A percentile compares a stretch with the other conserved stretches of the same genome.
phyloP scores from a whole-genome alignment of 1,140 invertebrate species.

The Armadillidium nasatum region DNA sequence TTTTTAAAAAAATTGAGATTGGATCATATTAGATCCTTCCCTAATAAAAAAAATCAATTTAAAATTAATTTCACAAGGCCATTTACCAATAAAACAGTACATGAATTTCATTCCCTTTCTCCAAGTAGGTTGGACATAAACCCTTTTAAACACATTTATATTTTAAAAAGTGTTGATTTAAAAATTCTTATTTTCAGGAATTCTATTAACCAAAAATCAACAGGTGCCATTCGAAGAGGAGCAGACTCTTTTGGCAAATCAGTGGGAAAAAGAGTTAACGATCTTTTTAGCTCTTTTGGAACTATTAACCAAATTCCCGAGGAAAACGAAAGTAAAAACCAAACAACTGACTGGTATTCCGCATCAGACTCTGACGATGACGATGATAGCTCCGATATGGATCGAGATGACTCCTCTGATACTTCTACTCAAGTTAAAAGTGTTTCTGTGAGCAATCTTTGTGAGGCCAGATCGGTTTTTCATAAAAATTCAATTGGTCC shows the following conservation, averaged over 20 bases:
- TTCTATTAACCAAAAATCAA: background rate
- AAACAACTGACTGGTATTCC: background rate
- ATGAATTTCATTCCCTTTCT: too few species aligned
- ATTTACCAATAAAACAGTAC: too few species aligned
- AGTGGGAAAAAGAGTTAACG: background rate
- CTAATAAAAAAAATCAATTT: too few species aligned
- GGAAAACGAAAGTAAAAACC: background rate
- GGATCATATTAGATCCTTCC: too few species aligned
- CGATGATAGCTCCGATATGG: background rate
- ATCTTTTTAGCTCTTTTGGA: background rate
- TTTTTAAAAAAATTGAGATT: too few species aligned
- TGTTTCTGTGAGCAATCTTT: background rate
- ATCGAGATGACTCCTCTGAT: background rate
- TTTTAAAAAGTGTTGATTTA: background rate
- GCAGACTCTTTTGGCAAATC: background rate
- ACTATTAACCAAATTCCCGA: background rate
- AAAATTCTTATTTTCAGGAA: background rate
- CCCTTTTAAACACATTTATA: background rate
- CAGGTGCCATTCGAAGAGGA: background rate
- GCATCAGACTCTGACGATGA: background rate
- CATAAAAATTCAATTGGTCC: background rate
- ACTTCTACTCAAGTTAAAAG: background rate
- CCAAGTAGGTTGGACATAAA: background rate
- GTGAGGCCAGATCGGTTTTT: background rate
- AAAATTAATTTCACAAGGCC: too few species aligned